A percentile compares a stretch with the other conserved stretches of the same genome.
Evolutionary conservation across 2,113 vertebrate genomes (phyloP).

Genomic region (Sarotherodon lohbergeri): DNA sequence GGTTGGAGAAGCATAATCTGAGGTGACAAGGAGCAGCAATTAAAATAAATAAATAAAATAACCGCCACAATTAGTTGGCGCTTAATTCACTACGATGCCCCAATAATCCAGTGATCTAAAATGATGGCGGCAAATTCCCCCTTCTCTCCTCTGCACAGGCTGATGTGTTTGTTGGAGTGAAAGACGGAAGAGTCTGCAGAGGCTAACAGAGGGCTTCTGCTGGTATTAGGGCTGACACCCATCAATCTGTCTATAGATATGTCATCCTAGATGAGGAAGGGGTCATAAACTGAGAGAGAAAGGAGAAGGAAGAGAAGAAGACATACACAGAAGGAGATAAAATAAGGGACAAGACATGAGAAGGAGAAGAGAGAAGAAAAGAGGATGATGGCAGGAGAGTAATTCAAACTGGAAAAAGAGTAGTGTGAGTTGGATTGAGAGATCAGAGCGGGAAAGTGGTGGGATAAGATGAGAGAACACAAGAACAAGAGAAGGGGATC

Average conservation of each 20-base stretch:
- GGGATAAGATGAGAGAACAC: not conserved
- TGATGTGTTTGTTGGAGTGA: not conserved
- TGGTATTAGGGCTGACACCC: slow-evolving; percentile 46
- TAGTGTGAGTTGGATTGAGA: not conserved
- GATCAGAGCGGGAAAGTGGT: not conserved
- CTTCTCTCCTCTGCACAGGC: not conserved
- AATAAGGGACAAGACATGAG: not conserved
- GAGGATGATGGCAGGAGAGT: not conserved
- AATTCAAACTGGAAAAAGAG: not conserved
- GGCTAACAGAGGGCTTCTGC: not conserved
- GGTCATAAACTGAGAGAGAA: not conserved
- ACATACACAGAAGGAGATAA: not conserved
- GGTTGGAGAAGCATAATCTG: slow-evolving; percentile 6
- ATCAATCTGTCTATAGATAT: slow-evolving; percentile 34
- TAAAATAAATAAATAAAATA: slow-evolving; percentile 44
- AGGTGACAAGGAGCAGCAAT: slow-evolving; percentile 44
- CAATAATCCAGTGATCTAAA: slow-evolving; percentile 18
- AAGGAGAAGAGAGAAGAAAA: not conserved
- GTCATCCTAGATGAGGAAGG: slow-evolving; percentile 22
- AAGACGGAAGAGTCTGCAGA: slow-evolving; percentile 1
- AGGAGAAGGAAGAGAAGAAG: not conserved
- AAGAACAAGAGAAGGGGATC: not conserved
- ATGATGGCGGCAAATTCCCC: not conserved
- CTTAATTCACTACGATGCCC: slow-evolving; percentile 10
- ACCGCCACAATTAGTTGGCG: slow-evolving; percentile 4